Evolutionary conservation across 2,888 invertebrate species (phyloP).

Genomic region (Ophion ventricosus): DNA sequence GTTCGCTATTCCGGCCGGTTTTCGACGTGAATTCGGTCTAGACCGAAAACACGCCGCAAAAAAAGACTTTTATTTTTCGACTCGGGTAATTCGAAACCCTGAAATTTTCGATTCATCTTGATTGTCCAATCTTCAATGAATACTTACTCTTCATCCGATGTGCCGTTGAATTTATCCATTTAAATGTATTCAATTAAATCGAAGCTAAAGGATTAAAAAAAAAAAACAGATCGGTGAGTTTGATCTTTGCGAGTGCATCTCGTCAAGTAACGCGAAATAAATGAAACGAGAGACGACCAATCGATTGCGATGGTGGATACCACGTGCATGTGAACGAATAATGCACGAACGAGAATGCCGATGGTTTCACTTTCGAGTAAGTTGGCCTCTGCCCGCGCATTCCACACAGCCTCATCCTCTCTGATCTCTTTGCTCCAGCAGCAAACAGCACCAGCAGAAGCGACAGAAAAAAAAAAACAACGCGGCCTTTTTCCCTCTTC

Average conservation of each 20-base stretch:
- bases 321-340: conserved; percentile 27
- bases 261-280: conserved; percentile 39
- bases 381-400: conserved; percentile 69
- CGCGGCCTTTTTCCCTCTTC: background rate
- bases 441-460: conserved; percentile 25
- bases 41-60: no score
- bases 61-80: no score
- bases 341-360: conserved; percentile 43
- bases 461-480: conserved; percentile 23
- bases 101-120: no score
- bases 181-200: background rate
- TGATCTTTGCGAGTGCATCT: conserved; percentile 31
- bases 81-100: no score
- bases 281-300: conserved; percentile 24
- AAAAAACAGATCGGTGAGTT: background rate
- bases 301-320: conserved; percentile 28
- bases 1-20: no score
- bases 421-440: conserved; percentile 55
- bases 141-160: no score
- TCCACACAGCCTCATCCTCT: conserved; percentile 63
- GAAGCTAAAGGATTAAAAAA: background rate
- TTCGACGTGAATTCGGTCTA: no score
- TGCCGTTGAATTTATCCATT: background rate
- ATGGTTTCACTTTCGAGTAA: conserved; percentile 70
- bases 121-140: no score